phyloP scores from a whole-genome alignment of 2,113 vertebrate species.

The Hoplias malabaricus region DNA sequence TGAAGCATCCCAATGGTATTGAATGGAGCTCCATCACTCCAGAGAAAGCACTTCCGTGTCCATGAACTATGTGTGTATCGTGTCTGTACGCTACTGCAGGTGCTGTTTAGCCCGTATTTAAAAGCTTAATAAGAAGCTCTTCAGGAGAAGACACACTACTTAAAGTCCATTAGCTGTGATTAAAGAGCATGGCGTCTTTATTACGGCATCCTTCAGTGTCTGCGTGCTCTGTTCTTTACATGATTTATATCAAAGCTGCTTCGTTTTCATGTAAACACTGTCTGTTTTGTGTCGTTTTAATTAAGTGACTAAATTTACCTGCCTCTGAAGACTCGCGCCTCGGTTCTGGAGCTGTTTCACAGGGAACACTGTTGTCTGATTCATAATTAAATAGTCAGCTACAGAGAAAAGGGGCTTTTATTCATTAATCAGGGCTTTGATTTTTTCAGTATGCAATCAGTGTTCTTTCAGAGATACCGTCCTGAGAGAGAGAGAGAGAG shows the following conservation, averaged over 20 bases:
- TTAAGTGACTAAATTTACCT: conserved; percentile 39
- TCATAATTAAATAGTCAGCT: conserved; percentile 54
- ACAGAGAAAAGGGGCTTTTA: conserved; percentile 42
- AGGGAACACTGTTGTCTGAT: conserved; percentile 41
- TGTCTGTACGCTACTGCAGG: too few species aligned
- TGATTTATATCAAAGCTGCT: conserved; percentile 1
- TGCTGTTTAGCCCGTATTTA: not conserved
- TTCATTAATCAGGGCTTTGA: conserved; percentile 60
- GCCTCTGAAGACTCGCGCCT: conserved; percentile 26
- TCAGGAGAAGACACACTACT: not conserved
- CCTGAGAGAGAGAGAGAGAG: conserved; percentile 32
- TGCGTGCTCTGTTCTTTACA: not conserved
- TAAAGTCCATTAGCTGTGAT: not conserved
- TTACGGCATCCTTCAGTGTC: not conserved
- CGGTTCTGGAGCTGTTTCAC: conserved; percentile 20
- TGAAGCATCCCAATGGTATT: too few species aligned
- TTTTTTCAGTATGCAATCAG: conserved; percentile 55
- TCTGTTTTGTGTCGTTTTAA: conserved; percentile 6
- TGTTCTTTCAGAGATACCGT: conserved; percentile 30
- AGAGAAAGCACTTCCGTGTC: too few species aligned
- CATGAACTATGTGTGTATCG: too few species aligned
- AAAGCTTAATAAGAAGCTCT: not conserved
- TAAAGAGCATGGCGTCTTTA: not conserved
- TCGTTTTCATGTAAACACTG: not conserved
- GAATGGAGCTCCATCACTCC: too few species aligned